Evolutionary conservation across 2,888 invertebrate species (phyloP).

Genomic region (Scaptomyza caliginosa): DNA sequence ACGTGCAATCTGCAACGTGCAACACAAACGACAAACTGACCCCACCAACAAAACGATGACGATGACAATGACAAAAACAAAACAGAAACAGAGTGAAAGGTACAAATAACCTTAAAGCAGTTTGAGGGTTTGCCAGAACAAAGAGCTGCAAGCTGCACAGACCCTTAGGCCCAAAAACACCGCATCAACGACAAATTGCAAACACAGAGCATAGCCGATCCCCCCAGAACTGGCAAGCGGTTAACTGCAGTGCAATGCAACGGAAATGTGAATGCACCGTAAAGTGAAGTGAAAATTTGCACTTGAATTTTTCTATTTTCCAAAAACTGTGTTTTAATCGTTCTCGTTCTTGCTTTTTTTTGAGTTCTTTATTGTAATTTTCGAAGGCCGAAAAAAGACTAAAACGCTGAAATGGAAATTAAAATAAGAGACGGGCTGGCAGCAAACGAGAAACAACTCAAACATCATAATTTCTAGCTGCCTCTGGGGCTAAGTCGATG

Average conservation of each 20-base stretch:
- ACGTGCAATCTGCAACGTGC: constrained; percentile 28
- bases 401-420: constrained; percentile 63
- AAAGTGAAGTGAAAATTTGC: constrained; percentile 80
- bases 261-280: constrained; percentile 80
- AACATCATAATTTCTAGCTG: constrained; percentile 77
- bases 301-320: constrained; percentile 79
- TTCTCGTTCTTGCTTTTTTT: constrained; percentile 12
- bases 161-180: background rate
- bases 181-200: constrained; percentile 57
- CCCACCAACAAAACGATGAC: constrained; percentile 69
- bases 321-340: constrained; percentile 70
- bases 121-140: constrained; percentile 41
- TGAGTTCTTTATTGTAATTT: constrained; percentile 64
- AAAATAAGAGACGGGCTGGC: constrained; percentile 61
- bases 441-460: constrained; percentile 66
- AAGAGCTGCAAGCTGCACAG: constrained; percentile 28
- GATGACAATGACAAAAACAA: constrained; percentile 55
- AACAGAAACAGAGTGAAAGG: constrained; percentile 31
- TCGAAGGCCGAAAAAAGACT: constrained; percentile 67
- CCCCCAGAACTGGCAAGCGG: constrained; percentile 36
- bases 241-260: constrained; percentile 69
- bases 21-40: constrained; percentile 44
- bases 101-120: constrained; percentile 60
- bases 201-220: constrained; percentile 43
- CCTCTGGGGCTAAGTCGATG: constrained; percentile 24